Conservation (phyloP, 2,797 vertebrate genomes). For the Halcyon badia region DNA sequence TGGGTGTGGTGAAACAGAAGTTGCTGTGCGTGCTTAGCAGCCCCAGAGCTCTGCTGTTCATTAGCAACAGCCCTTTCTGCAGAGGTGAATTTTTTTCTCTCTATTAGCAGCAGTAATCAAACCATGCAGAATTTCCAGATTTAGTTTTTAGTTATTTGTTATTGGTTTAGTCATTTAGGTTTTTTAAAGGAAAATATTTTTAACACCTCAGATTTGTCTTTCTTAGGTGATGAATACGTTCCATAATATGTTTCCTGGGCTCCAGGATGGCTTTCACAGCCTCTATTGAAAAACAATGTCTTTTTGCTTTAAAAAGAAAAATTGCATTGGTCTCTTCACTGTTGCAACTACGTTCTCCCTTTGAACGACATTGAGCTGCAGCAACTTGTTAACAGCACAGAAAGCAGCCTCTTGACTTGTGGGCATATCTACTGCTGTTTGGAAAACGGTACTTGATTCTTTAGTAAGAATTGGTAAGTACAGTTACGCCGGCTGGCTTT, state of each 20-base stretch:
- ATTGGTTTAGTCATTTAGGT: background rate
- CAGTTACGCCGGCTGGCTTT: background rate
- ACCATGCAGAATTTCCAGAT: background rate
- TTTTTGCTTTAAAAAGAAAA: background rate
- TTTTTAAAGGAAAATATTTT: background rate
- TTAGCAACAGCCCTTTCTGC: background rate
- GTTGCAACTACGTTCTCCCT: background rate
- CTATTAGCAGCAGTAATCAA: background rate
- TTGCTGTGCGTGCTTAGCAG: background rate
- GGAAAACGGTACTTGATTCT: background rate
- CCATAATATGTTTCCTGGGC: background rate
- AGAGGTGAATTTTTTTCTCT: background rate
- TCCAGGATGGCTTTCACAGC: background rate
- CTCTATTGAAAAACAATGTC: background rate
- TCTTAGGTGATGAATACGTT: background rate
- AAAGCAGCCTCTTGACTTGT: background rate
- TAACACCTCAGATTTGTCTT: background rate
- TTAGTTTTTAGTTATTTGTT: background rate
- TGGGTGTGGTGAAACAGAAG: background rate
- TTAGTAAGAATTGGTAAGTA: background rate
- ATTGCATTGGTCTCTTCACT: background rate
- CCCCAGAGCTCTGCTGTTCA: background rate
- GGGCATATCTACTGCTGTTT: background rate
- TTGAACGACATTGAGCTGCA: background rate
- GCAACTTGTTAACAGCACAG: background rate